Evolutionary conservation across 2,888 invertebrate genomes (phyloP).

Genomic region (Drosophila mayaguana): DNA sequence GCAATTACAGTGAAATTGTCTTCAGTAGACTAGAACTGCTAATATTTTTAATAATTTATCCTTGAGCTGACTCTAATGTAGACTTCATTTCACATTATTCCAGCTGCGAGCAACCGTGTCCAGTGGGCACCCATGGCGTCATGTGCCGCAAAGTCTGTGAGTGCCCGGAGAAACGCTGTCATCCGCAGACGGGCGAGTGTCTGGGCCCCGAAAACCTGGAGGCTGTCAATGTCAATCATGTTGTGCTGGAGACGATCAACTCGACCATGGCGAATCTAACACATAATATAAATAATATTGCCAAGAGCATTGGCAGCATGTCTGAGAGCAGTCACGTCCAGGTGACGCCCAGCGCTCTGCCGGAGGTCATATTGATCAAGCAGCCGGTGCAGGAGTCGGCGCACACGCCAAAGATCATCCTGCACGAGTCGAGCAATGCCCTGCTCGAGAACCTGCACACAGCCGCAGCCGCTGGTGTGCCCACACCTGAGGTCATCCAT

Average conservation of each 20-base stretch:
- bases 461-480: slow-evolving; percentile 56
- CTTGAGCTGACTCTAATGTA: neutral
- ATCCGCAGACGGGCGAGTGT: slow-evolving; percentile 77
- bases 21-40: neutral
- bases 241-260: slow-evolving; percentile 83
- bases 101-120: slow-evolving; percentile 84
- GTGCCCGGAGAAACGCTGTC: slow-evolving; percentile 77
- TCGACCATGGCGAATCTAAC: slow-evolving; percentile 84
- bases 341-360: slow-evolving; percentile 68
- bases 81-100: neutral
- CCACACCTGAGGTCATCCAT: slow-evolving; percentile 84
- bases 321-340: slow-evolving; percentile 34
- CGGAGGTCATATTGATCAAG: slow-evolving; percentile 84
- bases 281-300: slow-evolving; percentile 81
- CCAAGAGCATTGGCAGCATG: slow-evolving; percentile 79
- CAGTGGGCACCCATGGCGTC: slow-evolving; percentile 82
- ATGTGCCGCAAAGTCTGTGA: slow-evolving; percentile 83
- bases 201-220: slow-evolving; percentile 44
- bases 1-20: neutral
- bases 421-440: slow-evolving; percentile 79
- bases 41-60: neutral
- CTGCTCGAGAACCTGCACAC: slow-evolving; percentile 74
- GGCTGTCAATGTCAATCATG: slow-evolving; percentile 77
- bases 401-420: slow-evolving; percentile 82
- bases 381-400: slow-evolving; percentile 68